A percentile compares a stretch with the other conserved stretches of the same genome.
phyloP scores from a whole-genome alignment of 2,113 vertebrate genomes.

The Vimba vimba region DNA sequence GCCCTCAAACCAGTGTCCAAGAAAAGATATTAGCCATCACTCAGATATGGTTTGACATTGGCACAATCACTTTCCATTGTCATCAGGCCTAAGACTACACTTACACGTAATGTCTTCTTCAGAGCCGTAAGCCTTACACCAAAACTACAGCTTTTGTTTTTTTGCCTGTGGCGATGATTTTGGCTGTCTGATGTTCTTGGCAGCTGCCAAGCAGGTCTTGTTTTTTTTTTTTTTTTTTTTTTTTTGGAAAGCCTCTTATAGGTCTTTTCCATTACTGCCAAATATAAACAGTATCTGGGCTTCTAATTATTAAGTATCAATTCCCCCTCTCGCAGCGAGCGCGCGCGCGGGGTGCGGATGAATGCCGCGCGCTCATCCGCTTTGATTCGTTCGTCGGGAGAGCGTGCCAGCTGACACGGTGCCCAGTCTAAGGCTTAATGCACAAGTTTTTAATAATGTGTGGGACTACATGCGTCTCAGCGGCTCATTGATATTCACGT shows the following conservation, averaged over 20 bases:
- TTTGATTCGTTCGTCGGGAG: constrained; percentile 77
- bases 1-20: neutral
- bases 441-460: constrained; percentile 79
- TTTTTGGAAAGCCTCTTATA: constrained; percentile 78
- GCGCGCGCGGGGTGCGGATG: constrained; percentile 74
- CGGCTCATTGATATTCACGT: constrained; percentile 81
- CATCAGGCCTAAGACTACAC: neutral
- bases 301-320: constrained; percentile 80
- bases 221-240: constrained; percentile 55
- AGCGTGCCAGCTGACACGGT: constrained; percentile 80
- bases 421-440: constrained; percentile 80
- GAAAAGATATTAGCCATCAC: neutral
- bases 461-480: constrained; percentile 74
- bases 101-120: neutral
- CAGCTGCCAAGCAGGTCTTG: constrained; percentile 73
- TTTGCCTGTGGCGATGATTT: constrained; percentile 76
- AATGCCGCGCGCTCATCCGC: constrained; percentile 77
- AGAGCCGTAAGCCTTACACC: constrained; percentile 57
- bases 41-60: neutral
- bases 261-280: constrained; percentile 76
- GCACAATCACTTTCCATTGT: neutral
- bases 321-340: constrained; percentile 70
- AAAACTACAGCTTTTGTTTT: constrained; percentile 55
- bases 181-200: constrained; percentile 76
- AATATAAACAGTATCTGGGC: constrained; percentile 81